phyloP scores from a whole-genome alignment of 1,140 invertebrate genomes.

The Drosophila pectinifera region DNA sequence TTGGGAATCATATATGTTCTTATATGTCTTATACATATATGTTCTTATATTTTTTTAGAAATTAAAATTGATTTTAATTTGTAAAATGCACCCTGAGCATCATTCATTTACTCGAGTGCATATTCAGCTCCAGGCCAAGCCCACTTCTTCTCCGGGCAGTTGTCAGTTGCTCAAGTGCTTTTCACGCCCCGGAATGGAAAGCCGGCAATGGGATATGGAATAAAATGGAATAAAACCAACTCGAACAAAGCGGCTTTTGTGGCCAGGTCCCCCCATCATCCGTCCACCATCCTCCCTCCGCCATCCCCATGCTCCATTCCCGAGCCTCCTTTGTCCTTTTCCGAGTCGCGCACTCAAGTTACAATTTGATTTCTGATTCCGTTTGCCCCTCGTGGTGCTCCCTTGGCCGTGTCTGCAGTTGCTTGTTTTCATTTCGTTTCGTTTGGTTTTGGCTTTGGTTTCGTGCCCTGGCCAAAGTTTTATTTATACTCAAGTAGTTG shows the following conservation, averaged over 20 bases:
- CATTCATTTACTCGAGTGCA: constrained; percentile 45
- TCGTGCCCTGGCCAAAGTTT: constrained; percentile 58
- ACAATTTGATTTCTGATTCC: constrained; percentile 78
- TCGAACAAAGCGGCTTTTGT: constrained; percentile 61
- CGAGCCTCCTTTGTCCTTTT: constrained; percentile 31
- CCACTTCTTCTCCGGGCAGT: constrained; percentile 26
- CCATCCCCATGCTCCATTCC: neutral
- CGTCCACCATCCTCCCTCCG: neutral
- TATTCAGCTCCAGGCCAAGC: constrained; percentile 48
- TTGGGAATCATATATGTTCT: neutral
- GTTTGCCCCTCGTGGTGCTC: constrained; percentile 23
- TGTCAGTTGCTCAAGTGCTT: constrained; percentile 71
- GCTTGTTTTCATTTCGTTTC: constrained; percentile 45
- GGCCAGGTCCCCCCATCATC: constrained; percentile 32
- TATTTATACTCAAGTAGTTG: constrained; percentile 56
- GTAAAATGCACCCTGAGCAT: neutral
- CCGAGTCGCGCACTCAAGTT: constrained; percentile 60
- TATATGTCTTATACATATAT: no score
- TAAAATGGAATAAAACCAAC: constrained; percentile 43
- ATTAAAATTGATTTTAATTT: constrained; percentile 1
- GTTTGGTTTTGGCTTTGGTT: constrained; percentile 29
- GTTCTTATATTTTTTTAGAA: neutral
- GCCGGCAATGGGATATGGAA: constrained; percentile 51
- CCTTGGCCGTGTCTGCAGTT: constrained; percentile 51
- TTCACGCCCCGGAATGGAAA: constrained; percentile 60